Percentiles rank a stretch among this genome's conserved stretches.
These are phyloP conservation scores for Acanthosoma haemorrhoidale DNA, from an alignment of 2,888 invertebrate species.

Conservation along the genomic window DNA sequence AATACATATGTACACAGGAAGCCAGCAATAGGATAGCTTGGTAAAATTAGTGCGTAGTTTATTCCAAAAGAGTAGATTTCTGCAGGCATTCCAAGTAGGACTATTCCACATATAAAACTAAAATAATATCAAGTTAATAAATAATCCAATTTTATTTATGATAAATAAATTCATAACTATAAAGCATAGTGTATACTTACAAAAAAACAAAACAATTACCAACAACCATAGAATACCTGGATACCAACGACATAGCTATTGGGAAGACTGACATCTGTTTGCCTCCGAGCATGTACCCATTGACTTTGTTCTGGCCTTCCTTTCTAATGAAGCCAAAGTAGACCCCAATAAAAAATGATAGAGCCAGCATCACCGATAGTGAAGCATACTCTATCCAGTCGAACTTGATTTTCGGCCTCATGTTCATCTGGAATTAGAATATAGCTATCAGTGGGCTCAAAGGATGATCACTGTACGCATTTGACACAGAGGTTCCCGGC, in stretches of 20 bases:
- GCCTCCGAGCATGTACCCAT: conserved; percentile 15
- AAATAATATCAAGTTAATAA: not conserved
- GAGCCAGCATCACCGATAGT: not conserved
- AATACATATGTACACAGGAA: conserved; percentile 47
- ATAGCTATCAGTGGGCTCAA: too few species aligned
- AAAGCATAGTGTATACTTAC: not conserved
- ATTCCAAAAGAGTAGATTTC: conserved; percentile 37
- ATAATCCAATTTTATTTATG: not conserved
- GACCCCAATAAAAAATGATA: not conserved
- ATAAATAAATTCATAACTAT: not conserved
- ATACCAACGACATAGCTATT: conserved; percentile 12
- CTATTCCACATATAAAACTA: conserved; percentile 39
- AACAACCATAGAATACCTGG: not conserved
- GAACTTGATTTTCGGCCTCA: not conserved
- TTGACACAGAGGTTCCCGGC: too few species aligned
- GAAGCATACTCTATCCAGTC: not conserved
- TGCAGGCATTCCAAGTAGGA: conserved; percentile 38
- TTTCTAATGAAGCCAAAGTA: conserved; percentile 12
- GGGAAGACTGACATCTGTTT: conserved; percentile 16
- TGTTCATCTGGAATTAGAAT: not conserved
- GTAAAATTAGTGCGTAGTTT: conserved; percentile 42
- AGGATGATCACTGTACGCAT: too few species aligned
- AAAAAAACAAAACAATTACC: not conserved
- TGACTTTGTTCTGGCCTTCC: conserved; percentile 2
- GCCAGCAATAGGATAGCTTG: conserved; percentile 43